These are phyloP conservation scores for Scortum barcoo DNA, from an alignment of 2,113 vertebrate species.

Conservation along the genomic window DNA sequence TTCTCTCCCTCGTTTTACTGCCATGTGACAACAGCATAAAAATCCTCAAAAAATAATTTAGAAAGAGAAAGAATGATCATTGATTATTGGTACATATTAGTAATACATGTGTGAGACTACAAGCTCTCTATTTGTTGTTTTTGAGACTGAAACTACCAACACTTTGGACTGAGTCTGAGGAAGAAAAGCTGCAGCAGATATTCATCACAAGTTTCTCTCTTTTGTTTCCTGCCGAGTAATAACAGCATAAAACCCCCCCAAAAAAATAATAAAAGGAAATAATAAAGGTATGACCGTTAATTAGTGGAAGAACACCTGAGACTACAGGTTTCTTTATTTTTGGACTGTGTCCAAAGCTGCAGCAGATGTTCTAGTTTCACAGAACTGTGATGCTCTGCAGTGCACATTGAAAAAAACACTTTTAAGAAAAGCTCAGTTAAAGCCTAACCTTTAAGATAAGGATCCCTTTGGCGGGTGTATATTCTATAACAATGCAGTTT, in stretches of 20 bases:
- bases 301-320: too few species aligned
- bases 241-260: too few species aligned
- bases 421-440: not conserved
- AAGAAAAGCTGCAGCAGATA: not conserved
- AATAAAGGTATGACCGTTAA: too few species aligned
- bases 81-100: not conserved
- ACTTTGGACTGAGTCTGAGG: not conserved
- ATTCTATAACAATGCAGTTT: not conserved
- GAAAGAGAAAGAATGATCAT: not conserved
- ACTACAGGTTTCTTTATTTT: too few species aligned
- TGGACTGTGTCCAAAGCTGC: too few species aligned
- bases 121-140: not conserved
- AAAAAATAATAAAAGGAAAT: too few species aligned
- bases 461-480: not conserved
- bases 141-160: not conserved
- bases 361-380: not conserved
- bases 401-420: not conserved
- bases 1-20: too few species aligned
- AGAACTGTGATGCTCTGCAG: not conserved
- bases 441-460: not conserved
- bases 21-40: too few species aligned
- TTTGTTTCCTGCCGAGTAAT: too few species aligned
- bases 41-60: too few species aligned
- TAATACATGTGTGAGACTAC: not conserved
- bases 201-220: too few species aligned